Evolutionary conservation across 2,113 vertebrate species (phyloP).

Genomic region (Alaudala cheleensis): DNA sequence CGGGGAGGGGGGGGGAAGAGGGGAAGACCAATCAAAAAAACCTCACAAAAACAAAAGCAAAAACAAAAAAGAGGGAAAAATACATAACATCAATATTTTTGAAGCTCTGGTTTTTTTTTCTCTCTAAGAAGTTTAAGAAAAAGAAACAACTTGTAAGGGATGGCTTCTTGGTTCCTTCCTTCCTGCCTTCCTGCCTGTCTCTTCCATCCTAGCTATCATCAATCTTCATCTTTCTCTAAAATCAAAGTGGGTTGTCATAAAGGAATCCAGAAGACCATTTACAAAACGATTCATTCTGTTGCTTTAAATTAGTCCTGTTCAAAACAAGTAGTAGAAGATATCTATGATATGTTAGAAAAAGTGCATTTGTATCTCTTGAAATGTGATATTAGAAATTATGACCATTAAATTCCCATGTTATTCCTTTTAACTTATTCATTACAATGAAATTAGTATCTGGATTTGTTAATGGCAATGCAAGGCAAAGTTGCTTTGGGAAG

Average conservation of each 20-base stretch:
- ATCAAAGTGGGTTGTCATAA: neutral
- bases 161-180: no score
- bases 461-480: neutral
- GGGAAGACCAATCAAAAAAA: neutral
- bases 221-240: neutral
- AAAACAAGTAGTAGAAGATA: neutral
- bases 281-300: neutral
- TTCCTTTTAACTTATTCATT: neutral
- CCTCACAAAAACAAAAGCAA: fast-evolving
- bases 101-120: neutral
- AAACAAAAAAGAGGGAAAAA: neutral
- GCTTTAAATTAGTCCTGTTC: neutral
- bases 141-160: neutral
- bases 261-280: neutral
- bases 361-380: neutral
- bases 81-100: neutral
- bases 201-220: neutral
- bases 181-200: fast-evolving
- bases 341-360: neutral
- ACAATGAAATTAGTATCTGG: neutral
- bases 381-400: neutral
- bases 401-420: neutral
- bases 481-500: neutral
- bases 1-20: fast-evolving
- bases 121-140: neutral